Conservation (phyloP, 2,888 invertebrate species). For the Meganola albula region DNA sequence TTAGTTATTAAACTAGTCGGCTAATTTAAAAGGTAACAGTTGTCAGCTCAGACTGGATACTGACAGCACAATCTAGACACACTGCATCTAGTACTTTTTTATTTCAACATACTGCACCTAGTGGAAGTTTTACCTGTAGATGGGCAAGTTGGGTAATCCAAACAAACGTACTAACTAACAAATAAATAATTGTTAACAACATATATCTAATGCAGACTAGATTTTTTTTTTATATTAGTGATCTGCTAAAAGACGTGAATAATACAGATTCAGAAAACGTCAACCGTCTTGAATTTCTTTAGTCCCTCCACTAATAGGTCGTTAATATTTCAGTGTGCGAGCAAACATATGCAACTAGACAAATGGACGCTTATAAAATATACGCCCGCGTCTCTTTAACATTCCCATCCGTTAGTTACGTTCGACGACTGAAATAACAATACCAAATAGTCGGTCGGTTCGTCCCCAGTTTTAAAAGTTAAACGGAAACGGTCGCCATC, state of each 20-base stretch:
- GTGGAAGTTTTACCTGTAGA: too few species aligned
- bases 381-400: conserved; percentile 63
- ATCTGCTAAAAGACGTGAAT: conserved; percentile 48
- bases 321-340: conserved; percentile 71
- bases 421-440: conserved; percentile 74
- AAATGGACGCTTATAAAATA: conserved; percentile 69
- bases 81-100: too few species aligned
- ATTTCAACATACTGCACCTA: too few species aligned
- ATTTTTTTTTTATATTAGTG: conserved; percentile 72
- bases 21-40: too few species aligned
- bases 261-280: conserved; percentile 37
- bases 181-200: too few species aligned
- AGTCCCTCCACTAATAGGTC: conserved; percentile 70
- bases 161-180: too few species aligned
- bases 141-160: too few species aligned
- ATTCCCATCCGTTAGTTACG: conserved; percentile 63
- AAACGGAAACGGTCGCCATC: conserved; percentile 54
- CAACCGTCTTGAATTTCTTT: conserved; percentile 49
- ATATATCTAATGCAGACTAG: too few species aligned
- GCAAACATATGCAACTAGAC: conserved; percentile 62
- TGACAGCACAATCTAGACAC: too few species aligned
- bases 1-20: too few species aligned
- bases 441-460: conserved; percentile 46
- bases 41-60: too few species aligned
- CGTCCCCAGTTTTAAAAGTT: conserved; percentile 38